A percentile compares a stretch with the other conserved stretches of the same genome.
These are phyloP conservation scores for Labia minor DNA, from an alignment of 2,888 invertebrate species.

Conservation along the genomic window DNA sequence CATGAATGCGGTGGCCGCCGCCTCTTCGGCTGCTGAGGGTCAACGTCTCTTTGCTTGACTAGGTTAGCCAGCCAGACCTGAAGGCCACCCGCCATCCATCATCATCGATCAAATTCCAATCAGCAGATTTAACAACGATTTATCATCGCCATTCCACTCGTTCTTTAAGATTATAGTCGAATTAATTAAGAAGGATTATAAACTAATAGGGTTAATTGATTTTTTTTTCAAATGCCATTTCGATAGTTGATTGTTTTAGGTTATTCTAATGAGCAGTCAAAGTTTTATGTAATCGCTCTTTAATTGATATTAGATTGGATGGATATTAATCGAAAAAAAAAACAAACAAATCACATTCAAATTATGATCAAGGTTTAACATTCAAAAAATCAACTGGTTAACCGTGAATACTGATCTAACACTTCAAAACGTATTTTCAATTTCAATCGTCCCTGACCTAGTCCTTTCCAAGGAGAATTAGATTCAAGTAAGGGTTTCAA, in stretches of 20 bases:
- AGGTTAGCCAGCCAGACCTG: neutral
- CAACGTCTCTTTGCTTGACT: neutral
- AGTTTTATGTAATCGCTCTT: neutral
- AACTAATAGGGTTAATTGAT: neutral
- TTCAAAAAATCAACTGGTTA: too few species aligned
- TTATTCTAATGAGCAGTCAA: neutral
- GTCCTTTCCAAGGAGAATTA: too few species aligned
- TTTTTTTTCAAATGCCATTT: neutral
- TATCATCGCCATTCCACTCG: neutral
- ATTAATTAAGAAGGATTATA: neutral
- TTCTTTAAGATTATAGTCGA: neutral
- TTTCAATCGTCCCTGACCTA: too few species aligned
- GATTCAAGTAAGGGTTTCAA: too few species aligned
- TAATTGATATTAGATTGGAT: constrained; percentile 1
- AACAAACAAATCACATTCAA: too few species aligned
- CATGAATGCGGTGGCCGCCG: neutral
- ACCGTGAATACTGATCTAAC: too few species aligned
- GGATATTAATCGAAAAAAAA: neutral
- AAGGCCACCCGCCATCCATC: neutral
- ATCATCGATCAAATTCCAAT: neutral
- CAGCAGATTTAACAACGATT: neutral
- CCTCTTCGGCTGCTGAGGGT: neutral
- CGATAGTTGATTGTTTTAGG: neutral
- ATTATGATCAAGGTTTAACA: too few species aligned
- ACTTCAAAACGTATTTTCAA: too few species aligned